Evolutionary conservation across 2,888 invertebrate species (phyloP).

Genomic region (Podabrus alpinus): DNA sequence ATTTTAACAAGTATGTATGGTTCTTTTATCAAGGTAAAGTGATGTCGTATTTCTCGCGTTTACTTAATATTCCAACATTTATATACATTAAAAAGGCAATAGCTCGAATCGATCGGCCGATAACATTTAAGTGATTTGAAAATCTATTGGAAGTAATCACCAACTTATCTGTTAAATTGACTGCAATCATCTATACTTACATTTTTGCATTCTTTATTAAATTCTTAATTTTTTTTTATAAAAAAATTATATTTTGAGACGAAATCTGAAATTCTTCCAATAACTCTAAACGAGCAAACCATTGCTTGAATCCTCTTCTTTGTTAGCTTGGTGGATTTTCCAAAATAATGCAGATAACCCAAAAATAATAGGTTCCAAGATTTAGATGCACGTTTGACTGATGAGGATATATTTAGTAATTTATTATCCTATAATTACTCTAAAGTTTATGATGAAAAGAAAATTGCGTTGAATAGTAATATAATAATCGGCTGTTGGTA

Average conservation of each 20-base stretch:
- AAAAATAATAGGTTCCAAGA: not conserved
- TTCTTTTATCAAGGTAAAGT: conserved; percentile 2
- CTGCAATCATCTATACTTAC: conserved; percentile 12
- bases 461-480: not conserved
- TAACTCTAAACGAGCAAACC: not conserved
- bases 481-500: not conserved
- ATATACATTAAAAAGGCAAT: conserved; percentile 15
- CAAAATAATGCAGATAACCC: not conserved
- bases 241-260: not conserved
- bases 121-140: conserved; percentile 18
- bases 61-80: conserved; percentile 14
- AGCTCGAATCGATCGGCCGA: conserved; percentile 15
- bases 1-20: conserved; percentile 3
- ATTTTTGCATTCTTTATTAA: not conserved
- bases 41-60: conserved; percentile 1
- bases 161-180: conserved; percentile 12
- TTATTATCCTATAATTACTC: not conserved
- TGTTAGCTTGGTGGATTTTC: not conserved
- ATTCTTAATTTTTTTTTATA: not conserved
- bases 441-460: not conserved
- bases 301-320: not conserved
- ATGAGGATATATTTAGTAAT: not conserved
- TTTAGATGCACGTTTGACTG: not conserved
- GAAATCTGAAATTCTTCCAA: not conserved
- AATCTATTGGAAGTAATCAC: conserved; percentile 16